phyloP scores from a whole-genome alignment of 2,797 vertebrate species.

The Pelodytes ibericus region DNA sequence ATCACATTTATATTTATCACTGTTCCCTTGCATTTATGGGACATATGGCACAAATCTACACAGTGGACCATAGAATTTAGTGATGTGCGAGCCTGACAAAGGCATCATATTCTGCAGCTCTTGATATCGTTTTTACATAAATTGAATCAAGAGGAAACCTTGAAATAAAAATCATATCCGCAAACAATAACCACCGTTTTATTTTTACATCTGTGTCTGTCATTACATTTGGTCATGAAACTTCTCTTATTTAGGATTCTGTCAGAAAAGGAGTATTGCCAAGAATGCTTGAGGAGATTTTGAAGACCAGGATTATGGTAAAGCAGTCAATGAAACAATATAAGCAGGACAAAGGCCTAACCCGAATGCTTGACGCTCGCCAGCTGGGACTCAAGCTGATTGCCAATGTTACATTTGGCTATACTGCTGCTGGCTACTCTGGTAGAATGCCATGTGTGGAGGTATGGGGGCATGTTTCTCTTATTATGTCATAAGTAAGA shows the following conservation, averaged over 20 bases:
- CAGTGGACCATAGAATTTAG: too few relatives aligned
- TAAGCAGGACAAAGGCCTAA: constrained; percentile 87
- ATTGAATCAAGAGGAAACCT: too few relatives aligned
- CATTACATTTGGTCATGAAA: too few relatives aligned
- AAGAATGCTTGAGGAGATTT: constrained; percentile 94
- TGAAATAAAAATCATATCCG: too few relatives aligned
- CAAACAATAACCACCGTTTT: background rate
- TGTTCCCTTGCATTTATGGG: too few relatives aligned
- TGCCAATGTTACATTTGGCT: constrained; percentile 94
- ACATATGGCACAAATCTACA: too few relatives aligned
- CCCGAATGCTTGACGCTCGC: constrained; percentile 89
- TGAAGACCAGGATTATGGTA: constrained; percentile 94
- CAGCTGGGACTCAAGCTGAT: constrained; percentile 96
- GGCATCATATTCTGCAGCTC: too few relatives aligned
- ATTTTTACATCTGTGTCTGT: background rate
- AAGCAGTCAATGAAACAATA: constrained; percentile 92
- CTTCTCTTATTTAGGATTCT: constrained; percentile 75
- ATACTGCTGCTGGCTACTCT: constrained; percentile 91
- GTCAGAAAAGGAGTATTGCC: constrained; percentile 92
- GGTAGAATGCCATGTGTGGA: constrained; percentile 95
- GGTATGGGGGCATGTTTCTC: constrained; percentile 67
- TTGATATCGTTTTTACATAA: too few relatives aligned
- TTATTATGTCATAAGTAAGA: too few relatives aligned
- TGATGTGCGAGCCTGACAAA: too few relatives aligned
- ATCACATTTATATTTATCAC: too few relatives aligned